Conservation (phyloP, 2,797 vertebrate genomes). For the Syngnathus rostellatus region DNA sequence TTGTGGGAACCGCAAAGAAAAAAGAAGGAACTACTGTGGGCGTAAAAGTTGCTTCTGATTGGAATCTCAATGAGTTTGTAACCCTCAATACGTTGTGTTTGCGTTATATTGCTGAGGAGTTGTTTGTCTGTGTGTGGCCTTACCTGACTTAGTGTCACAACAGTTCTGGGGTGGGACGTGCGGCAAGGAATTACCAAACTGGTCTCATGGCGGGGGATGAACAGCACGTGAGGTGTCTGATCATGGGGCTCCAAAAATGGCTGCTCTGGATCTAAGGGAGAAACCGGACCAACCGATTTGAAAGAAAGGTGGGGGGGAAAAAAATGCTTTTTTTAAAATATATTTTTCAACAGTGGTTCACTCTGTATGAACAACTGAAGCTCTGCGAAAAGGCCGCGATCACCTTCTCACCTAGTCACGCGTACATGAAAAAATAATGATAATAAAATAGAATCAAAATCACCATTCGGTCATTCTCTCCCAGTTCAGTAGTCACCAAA, state of each 20-base stretch:
- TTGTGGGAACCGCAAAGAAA: not conserved
- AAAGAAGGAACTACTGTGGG: not conserved
- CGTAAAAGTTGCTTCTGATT: too few species aligned
- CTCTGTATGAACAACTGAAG: constrained; percentile 34
- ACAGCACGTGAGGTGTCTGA: not conserved
- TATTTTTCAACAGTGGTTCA: constrained; percentile 25
- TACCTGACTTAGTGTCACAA: constrained; percentile 68
- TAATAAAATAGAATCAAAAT: too few species aligned
- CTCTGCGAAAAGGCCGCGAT: constrained; percentile 37
- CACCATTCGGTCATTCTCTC: too few species aligned
- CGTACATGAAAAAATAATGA: too few species aligned
- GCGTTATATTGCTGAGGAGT: too few species aligned
- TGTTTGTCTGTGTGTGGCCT: constrained; percentile 31
- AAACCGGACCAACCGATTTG: constrained; percentile 5
- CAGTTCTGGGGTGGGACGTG: constrained; percentile 71
- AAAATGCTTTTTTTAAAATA: not conserved
- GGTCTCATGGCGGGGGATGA: constrained; percentile 34
- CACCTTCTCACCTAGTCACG: not conserved
- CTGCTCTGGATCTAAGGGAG: constrained; percentile 65
- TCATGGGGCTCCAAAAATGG: constrained; percentile 68
- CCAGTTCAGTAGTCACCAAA: too few species aligned
- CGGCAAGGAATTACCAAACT: constrained; percentile 73
- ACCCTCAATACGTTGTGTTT: not conserved
- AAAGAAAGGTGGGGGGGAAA: not conserved
- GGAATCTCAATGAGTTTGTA: not conserved